These are phyloP conservation scores for Halcyon leucocephala DNA, from an alignment of 2,797 vertebrate species.

Conservation along the genomic window DNA sequence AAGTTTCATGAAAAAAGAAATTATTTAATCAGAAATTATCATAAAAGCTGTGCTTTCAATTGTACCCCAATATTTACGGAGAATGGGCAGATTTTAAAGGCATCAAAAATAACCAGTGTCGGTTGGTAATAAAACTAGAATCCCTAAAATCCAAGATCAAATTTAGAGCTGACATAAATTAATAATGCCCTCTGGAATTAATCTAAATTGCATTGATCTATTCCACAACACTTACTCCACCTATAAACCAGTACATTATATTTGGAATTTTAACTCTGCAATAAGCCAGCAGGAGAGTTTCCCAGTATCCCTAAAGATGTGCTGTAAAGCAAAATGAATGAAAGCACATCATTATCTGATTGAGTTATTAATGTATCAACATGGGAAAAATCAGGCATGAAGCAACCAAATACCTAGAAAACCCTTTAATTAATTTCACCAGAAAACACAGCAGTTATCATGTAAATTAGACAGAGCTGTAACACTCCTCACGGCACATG, in stretches of 20 bases:
- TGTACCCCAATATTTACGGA: neutral
- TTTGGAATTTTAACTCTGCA: neutral
- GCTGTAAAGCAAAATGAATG: neutral
- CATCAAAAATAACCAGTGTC: neutral
- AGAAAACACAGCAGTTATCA: neutral
- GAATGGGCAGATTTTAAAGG: neutral
- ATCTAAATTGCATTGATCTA: neutral
- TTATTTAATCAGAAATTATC: neutral
- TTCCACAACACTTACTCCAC: neutral
- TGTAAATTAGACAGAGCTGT: neutral
- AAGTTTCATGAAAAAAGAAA: neutral
- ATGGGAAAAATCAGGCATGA: neutral
- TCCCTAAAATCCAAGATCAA: neutral
- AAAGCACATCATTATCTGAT: neutral
- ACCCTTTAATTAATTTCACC: neutral
- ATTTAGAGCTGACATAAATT: neutral
- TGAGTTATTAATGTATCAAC: neutral
- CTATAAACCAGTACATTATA: neutral
- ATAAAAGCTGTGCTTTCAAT: constrained; percentile 17
- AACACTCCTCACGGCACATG: neutral
- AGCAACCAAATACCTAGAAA: neutral
- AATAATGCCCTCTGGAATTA: neutral
- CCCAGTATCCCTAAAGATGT: neutral
- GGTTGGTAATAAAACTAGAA: neutral
- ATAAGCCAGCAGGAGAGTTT: neutral